Base-by-base conservation (phyloP, 2,113 vertebrate species). In the Monopterus albus region DNA sequence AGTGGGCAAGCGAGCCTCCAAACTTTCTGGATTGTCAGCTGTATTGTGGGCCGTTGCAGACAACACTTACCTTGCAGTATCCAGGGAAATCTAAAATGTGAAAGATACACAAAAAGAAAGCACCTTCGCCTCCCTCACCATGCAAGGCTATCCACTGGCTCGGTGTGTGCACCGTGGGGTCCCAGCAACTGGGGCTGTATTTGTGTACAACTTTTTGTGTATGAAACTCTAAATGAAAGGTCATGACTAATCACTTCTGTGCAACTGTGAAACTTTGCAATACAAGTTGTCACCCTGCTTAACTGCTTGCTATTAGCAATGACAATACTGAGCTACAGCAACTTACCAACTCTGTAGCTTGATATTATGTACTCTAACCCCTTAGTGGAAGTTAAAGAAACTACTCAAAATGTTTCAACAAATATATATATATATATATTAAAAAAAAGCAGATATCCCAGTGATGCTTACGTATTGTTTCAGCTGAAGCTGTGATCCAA, bases 51-150 rank as follows among this genome's bases (percentile, higher is more conserved):
- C 81, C 77, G 50, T 59, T 36, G 46, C 75, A 81, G 72, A 78
- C 38, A 61, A 60, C 82, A 89, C 90, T 91, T 91, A 91, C 90
- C 88, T 91, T 79, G 40, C 18, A 29, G 82, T 33, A 61, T 90
- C 88, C 90, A 71, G 59, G 26, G 81, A 86, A 84, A 86, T 87
- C 90, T 89, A 89, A 78, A 87, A 87, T 26, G 13, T 66, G 64
- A 82, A 56, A 79, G 42, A 88, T 45, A 83, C 60, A 89, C 47
- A 82, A 23, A 78, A 35, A 81, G 46, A 86, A 73, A 88, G 70
- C 43, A 78, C 50, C 74, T 62, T 42, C 0, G 40, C 58, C 59
- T 17, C 60, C 66, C 58, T 43, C 25, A 50, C 20, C 31, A 57
- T 52, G 26, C 36, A 45, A 59, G 65, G 46, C 64, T 55, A 15